Evolutionary conservation across 2,888 invertebrate species (phyloP).

Genomic region (Volucella inanis): DNA sequence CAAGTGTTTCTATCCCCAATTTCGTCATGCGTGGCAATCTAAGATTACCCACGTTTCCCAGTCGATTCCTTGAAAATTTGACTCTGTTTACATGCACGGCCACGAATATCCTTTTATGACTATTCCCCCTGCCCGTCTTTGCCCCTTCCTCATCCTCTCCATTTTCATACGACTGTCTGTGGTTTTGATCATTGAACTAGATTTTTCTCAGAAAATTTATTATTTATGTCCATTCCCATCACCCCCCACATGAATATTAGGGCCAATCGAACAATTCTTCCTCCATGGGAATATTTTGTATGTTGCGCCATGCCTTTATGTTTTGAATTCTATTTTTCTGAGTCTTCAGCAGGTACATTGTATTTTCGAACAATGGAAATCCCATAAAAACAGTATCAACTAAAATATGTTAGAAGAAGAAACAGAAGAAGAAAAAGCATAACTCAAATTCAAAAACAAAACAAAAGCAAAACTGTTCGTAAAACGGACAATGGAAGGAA

Average conservation of each 20-base stretch:
- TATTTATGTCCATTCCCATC: conserved; percentile 51
- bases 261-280: neutral
- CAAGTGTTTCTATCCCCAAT: conserved; percentile 42
- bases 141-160: neutral
- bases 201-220: conserved; percentile 65
- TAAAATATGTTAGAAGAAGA: neutral
- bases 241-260: conserved; percentile 3
- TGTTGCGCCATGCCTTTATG: conserved; percentile 55
- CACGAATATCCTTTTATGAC: conserved; percentile 64
- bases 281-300: conserved; percentile 57
- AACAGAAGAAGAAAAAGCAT: conserved; percentile 16
- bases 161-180: neutral
- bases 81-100: conserved; percentile 64
- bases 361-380: conserved; percentile 52
- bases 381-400: conserved; percentile 29
- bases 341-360: conserved; percentile 62
- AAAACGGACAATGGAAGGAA: conserved; percentile 8
- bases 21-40: conserved; percentile 63
- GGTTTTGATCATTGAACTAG: conserved; percentile 56
- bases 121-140: neutral
- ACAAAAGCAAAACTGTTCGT: conserved; percentile 39
- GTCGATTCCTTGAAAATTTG: conserved; percentile 53
- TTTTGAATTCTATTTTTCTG: neutral
- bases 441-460: conserved; percentile 46
- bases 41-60: conserved; percentile 59